Conservation (phyloP, 1,140 invertebrate species). For the Drosophila lini region DNA sequence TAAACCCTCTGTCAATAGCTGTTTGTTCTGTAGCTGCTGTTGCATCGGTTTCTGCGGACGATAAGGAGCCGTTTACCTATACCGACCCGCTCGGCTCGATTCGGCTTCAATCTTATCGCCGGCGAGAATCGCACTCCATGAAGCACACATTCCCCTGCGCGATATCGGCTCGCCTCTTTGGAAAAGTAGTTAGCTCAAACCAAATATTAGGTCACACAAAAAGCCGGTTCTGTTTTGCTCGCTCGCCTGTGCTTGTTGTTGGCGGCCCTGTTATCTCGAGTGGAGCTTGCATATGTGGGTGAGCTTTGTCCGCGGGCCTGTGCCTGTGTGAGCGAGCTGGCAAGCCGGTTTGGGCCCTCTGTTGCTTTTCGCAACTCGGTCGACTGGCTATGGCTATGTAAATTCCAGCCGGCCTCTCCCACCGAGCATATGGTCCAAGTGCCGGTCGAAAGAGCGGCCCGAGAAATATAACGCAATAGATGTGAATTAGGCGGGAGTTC, state of each 20-base stretch:
- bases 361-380: constrained; percentile 53
- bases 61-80: constrained; percentile 55
- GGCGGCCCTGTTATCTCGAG: constrained; percentile 56
- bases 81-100: constrained; percentile 19
- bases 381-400: constrained; percentile 59
- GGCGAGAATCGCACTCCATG: constrained; percentile 4
- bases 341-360: constrained; percentile 65
- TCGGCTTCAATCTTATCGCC: constrained; percentile 18
- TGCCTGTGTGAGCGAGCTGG: constrained; percentile 34
- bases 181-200: constrained; percentile 55
- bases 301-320: constrained; percentile 41
- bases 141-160: constrained; percentile 8
- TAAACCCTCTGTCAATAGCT: constrained; percentile 9
- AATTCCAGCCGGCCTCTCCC: constrained; percentile 47
- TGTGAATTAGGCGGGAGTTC: constrained; percentile 54
- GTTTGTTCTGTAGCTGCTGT: not conserved
- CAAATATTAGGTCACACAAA: constrained; percentile 55
- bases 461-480: constrained; percentile 64
- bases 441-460: constrained; percentile 36
- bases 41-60: constrained; percentile 22
- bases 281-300: constrained; percentile 70
- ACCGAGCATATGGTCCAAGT: constrained; percentile 41
- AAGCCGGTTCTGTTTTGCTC: constrained; percentile 68
- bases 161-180: constrained; percentile 45
- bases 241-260: constrained; percentile 21